Evolutionary conservation across 1,140 invertebrate species (phyloP).

Genomic region (Macrocentrus cingulum): DNA sequence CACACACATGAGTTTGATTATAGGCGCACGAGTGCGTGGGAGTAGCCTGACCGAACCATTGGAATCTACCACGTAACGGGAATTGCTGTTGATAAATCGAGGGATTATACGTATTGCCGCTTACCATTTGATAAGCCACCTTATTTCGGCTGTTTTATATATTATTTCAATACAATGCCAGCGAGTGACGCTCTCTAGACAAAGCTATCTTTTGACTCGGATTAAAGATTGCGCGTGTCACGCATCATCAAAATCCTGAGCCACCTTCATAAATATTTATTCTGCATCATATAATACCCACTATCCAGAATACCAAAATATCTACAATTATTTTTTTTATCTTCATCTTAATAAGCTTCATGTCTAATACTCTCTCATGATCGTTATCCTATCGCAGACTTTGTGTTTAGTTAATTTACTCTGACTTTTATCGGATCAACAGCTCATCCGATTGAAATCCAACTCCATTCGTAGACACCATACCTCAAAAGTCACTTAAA

Average conservation of each 20-base stretch:
- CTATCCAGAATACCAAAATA: not conserved
- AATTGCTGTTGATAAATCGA: slow-evolving; percentile 22
- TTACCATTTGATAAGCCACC: slow-evolving; percentile 15
- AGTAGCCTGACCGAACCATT: slow-evolving; percentile 29
- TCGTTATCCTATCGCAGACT: slow-evolving; percentile 2
- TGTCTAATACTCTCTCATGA: not conserved
- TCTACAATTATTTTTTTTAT: not conserved
- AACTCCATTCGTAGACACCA: not conserved
- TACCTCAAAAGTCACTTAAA: not conserved
- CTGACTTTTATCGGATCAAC: slow-evolving; percentile 17
- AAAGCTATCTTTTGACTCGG: not conserved
- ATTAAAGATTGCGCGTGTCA: slow-evolving; percentile 8
- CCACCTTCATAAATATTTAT: not conserved
- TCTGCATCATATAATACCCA: not conserved
- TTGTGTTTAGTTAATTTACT: slow-evolving; percentile 19
- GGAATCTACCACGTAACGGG: slow-evolving; percentile 29
- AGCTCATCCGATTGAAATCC: slow-evolving; percentile 14
- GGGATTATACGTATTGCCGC: slow-evolving; percentile 18
- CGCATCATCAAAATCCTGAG: not conserved
- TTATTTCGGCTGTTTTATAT: not conserved
- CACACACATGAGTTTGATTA: slow-evolving; percentile 10
- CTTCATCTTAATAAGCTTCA: slow-evolving; percentile 1
- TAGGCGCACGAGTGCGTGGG: slow-evolving; percentile 23
- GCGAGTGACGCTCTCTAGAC: not conserved
- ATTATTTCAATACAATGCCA: not conserved